Base-by-base conservation (phyloP, 1,140 invertebrate genomes). In the Diprion similis region DNA sequence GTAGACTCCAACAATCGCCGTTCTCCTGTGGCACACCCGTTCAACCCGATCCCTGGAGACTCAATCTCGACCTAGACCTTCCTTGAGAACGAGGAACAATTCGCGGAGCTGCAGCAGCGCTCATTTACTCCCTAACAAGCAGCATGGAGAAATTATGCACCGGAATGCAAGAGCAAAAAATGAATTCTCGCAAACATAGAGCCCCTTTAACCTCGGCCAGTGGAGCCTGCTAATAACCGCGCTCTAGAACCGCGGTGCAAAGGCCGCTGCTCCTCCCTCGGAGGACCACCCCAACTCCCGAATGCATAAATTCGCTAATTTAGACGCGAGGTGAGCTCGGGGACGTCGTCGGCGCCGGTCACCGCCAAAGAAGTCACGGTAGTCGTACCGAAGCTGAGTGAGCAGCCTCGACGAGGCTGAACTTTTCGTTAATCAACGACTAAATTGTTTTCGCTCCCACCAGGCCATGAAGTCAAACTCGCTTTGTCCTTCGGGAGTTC, bases 281-380 rank as follows among this genome's bases (percentile, higher is more conserved):
- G 15, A 17, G 67, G 24, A 4, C 67, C 15, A 24, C 19, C 6
- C 19, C 67, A 13, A 15, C 46, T 45, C 71, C 10, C 74, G 73
- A 75, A 78, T 73, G 78, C 80, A 77, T 83, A 84, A 83, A 85
- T 83, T 83, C 75, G 73, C 81, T 84, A 84, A 83, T 85, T 85
- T 85, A 83, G 80, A 69, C 81, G 75, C 77, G 73, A 67, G 48
- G 11, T 59, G n/a, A 59, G 7, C 11, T 17, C 51, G n/a, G 51
- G 51, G 51, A 59, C 51, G 51, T 17, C n/a, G 51, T 59, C 51
- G 51, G 51, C 51, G 51, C 51, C 51, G 51, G 51, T 59, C 51
- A 59, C 51, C 51, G 51, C 46, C 48, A 67, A 37, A 67, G 46
- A 65, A 66, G 48, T 15, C 10, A n/a, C 15, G 13, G 37, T 71